phyloP scores from a whole-genome alignment of 2,888 invertebrate species.

The Azorinus chamasolen region DNA sequence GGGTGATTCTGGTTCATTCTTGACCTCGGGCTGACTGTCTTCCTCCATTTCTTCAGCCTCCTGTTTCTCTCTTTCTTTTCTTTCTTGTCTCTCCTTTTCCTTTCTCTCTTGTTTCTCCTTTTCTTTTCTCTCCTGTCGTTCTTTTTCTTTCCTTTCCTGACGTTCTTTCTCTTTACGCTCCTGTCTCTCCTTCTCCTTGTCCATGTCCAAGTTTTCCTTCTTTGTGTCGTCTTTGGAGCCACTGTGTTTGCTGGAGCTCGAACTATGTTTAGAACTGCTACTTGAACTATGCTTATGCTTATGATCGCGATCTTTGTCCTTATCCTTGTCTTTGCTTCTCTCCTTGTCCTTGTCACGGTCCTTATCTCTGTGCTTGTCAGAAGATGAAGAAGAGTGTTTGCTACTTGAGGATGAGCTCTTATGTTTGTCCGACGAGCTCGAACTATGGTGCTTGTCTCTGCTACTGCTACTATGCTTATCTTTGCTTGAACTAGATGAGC shows the following conservation, averaged over 20 bases:
- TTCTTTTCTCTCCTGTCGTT: constrained; percentile 55
- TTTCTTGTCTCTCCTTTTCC: constrained; percentile 52
- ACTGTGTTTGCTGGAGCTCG: constrained; percentile 40
- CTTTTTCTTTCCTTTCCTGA: constrained; percentile 58
- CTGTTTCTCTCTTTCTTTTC: constrained; percentile 42
- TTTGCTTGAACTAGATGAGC: constrained; percentile 57
- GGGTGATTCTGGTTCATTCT: constrained; percentile 55
- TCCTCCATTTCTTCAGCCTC: constrained; percentile 27
- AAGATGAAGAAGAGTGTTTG: constrained; percentile 52
- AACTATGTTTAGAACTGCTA: constrained; percentile 49
- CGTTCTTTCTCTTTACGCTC: constrained; percentile 57
- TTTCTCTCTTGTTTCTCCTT: constrained; percentile 63
- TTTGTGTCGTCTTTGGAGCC: constrained; percentile 30
- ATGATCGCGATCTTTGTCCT: constrained; percentile 55
- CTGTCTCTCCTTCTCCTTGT: constrained; percentile 57
- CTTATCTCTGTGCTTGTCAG: constrained; percentile 51
- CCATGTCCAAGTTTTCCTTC: constrained; percentile 55
- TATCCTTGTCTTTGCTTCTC: constrained; percentile 37
- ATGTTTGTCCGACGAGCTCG: constrained; percentile 57
- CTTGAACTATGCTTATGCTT: constrained; percentile 57
- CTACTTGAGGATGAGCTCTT: constrained; percentile 52
- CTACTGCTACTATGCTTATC: constrained; percentile 56
- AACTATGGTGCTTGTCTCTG: constrained; percentile 56
- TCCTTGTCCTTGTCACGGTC: constrained; percentile 38
- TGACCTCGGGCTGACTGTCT: constrained; percentile 37